Conservation (phyloP, 2,113 vertebrate genomes). For the Probosciger aterrimus region DNA sequence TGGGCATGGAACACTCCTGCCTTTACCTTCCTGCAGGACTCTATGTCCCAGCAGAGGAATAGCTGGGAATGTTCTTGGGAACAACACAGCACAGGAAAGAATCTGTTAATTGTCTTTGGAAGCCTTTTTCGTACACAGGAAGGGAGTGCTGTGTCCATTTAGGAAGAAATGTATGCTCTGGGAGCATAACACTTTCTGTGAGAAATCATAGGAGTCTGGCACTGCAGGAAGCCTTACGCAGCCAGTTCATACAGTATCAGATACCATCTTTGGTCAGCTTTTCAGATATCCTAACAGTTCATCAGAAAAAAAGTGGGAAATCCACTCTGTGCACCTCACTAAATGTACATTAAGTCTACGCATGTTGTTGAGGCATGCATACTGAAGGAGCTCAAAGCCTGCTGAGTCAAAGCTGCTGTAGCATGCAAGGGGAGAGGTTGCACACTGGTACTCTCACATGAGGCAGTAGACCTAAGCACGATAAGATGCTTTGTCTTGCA, state of each 20-base stretch:
- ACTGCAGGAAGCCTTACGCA: not conserved
- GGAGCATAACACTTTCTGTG: not conserved
- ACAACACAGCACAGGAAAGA: constrained; percentile 38
- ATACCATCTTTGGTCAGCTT: not conserved
- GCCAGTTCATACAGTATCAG: not conserved
- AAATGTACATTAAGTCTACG: not conserved
- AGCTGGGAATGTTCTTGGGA: not conserved
- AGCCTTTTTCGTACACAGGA: constrained; percentile 46
- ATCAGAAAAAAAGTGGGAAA: not conserved
- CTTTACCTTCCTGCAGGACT: constrained; percentile 3
- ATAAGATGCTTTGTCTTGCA: not conserved
- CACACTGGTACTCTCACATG: accelerated
- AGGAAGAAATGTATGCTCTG: not conserved
- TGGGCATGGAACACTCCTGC: not conserved
- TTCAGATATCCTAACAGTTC: not conserved
- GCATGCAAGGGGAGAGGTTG: not conserved
- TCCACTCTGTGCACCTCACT: not conserved
- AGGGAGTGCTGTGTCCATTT: constrained; percentile 43
- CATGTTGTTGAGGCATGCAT: not conserved
- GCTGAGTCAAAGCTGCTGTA: not conserved
- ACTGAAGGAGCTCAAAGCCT: not conserved
- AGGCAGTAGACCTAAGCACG: not conserved
- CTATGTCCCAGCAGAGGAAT: not conserved
- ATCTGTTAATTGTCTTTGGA: constrained; percentile 54
- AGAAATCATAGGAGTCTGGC: not conserved